Base-by-base conservation (phyloP, 2,797 vertebrate species). In the Tokudaia tokunoshimensis region DNA sequence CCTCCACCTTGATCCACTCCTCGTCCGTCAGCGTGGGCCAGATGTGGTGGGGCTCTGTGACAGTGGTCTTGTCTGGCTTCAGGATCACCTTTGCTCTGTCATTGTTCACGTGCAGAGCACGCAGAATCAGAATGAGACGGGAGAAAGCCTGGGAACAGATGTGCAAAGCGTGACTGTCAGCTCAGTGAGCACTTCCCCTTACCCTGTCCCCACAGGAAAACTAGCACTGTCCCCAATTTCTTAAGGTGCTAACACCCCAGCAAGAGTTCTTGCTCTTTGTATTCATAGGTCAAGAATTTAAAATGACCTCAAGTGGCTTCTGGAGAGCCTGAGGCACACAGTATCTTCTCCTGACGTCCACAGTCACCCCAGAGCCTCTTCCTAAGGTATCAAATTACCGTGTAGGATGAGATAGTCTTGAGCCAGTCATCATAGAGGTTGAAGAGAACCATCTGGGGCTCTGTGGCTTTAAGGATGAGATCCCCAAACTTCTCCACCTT, bases 401-500 rank as follows among this genome's bases (percentile, higher is more conserved):
- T 99, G 98, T 99, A 99, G 50, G 99, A 99, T 17, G 99, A 99
- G 98, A 99, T 99, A 75, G 99, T 99, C 99, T 99, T 99, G 93
- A 99, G 99, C 99, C 99, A 99, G 98, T 99, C 99, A 8, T 99
- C 99, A 0, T 99, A 99, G 44, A 99, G 99, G 97, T 99, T 99
- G 98, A 99, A 99, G 67, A 99, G 99, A 95, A 99, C 99, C 99
- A 99, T 99, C 98, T 99, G 99, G 59, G 99, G 99, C 96, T 99
- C 99, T 1, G 99, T 99, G 4, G 99, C 99, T 98, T 99, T 99
- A 96, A 99, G 98, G 97, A 99, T 99, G 92, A 99, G 99, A 97
- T 99, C 99, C 90, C 99, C 99, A 98, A 99, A 99, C 98, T 99
- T 99, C 93, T 99, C 99, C 97, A 99, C 99, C 97, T 99, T 99